Evolutionary conservation across 2,888 invertebrate genomes (phyloP).

Genomic region (Coelopa pilipes): DNA sequence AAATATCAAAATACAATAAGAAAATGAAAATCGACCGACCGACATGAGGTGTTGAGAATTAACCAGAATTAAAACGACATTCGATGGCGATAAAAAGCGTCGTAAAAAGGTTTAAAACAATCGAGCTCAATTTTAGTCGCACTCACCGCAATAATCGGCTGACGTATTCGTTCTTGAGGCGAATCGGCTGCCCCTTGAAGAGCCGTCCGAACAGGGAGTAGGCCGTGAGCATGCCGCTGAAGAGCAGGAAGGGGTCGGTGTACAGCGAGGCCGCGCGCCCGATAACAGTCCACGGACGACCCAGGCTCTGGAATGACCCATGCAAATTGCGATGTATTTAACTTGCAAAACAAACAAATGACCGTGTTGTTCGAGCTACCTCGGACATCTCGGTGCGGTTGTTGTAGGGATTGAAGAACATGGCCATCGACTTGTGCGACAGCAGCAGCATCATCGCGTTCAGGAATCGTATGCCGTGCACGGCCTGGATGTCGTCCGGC

Average conservation of each 20-base stretch:
- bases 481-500: constrained; percentile 71
- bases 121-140: too few relatives aligned
- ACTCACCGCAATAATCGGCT: constrained; percentile 71
- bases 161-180: constrained; percentile 72
- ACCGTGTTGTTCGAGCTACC: constrained; percentile 63
- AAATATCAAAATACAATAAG: too few relatives aligned
- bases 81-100: constrained; percentile 12
- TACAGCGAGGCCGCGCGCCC: constrained; percentile 77
- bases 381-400: constrained; percentile 76
- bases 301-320: constrained; percentile 67
- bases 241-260: constrained; percentile 78
- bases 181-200: constrained; percentile 69
- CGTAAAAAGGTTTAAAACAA: not conserved
- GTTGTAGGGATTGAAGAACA: constrained; percentile 75
- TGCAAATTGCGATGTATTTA: not conserved
- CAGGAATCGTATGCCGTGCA: constrained; percentile 75
- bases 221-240: constrained; percentile 75
- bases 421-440: constrained; percentile 78
- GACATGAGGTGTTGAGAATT: too few relatives aligned
- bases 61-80: not conserved
- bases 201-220: constrained; percentile 73
- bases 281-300: constrained; percentile 75
- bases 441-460: constrained; percentile 74
- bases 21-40: too few relatives aligned
- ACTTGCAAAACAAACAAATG: not conserved